These are phyloP conservation scores for Steatocranus sp. DNA, from an alignment of 2,797 vertebrate genomes.

Conservation along the genomic window DNA sequence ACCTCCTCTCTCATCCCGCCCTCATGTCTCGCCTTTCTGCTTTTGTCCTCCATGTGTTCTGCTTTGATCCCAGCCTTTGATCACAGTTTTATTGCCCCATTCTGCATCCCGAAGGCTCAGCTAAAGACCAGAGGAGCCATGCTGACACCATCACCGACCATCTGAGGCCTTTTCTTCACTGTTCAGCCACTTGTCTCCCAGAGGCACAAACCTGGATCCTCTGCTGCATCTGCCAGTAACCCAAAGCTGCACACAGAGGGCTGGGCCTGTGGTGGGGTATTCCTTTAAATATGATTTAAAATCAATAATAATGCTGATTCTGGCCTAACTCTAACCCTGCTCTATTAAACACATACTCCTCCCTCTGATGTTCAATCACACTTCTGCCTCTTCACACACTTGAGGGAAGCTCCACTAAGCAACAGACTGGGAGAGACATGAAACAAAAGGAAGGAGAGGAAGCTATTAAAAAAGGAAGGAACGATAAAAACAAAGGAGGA, in stretches of 20 bases:
- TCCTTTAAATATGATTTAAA: background rate
- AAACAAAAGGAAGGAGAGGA: background rate
- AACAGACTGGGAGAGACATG: background rate
- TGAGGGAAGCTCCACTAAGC: background rate
- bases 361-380: background rate
- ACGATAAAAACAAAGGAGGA: background rate
- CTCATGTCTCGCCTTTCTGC: background rate
- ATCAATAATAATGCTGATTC: background rate
- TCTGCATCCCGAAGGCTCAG: background rate
- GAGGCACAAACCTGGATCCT: background rate
- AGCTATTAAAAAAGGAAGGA: background rate
- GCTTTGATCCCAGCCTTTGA: background rate
- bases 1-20: background rate
- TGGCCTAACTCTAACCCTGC: background rate
- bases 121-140: background rate
- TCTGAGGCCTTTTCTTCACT: background rate
- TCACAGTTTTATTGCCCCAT: background rate
- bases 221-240: background rate
- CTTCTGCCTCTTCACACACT: background rate
- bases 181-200: background rate
- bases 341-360: background rate
- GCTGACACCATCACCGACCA: background rate
- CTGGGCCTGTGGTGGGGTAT: background rate
- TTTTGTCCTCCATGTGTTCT: background rate
- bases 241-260: too few relatives aligned